phyloP scores from a whole-genome alignment of 2,113 vertebrate genomes.

The Solea solea region DNA sequence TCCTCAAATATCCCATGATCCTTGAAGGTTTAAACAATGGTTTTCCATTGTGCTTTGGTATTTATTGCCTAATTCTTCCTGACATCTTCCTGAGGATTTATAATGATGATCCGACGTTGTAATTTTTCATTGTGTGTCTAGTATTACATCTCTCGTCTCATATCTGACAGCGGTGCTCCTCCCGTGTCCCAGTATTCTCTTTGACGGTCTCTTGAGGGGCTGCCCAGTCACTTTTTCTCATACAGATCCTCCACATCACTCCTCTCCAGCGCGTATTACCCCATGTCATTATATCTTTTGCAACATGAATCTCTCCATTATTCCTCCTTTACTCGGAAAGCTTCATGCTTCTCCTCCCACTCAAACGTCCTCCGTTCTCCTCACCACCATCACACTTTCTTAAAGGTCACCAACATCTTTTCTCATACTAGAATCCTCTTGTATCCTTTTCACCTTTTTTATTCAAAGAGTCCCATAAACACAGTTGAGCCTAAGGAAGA shows the following conservation, averaged over 20 bases:
- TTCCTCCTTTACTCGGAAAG: constrained; percentile 48
- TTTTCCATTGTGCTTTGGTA: constrained; percentile 28
- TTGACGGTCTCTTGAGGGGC: constrained; percentile 57
- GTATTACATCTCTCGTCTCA: constrained; percentile 33
- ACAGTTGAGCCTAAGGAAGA: neutral
- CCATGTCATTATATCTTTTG: constrained; percentile 60
- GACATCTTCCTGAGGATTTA: constrained; percentile 44
- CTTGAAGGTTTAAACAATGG: constrained; percentile 23
- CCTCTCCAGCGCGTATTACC: constrained; percentile 44
- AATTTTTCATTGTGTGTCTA: constrained; percentile 34
- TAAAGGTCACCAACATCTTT: neutral
- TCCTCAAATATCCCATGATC: constrained; percentile 43
- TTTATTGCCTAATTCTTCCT: constrained; percentile 19
- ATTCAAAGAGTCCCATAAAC: constrained; percentile 2
- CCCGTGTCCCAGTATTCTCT: constrained; percentile 54
- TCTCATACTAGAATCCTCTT: neutral
- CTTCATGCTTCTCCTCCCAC: constrained; percentile 36
- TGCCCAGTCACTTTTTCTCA: constrained; percentile 42
- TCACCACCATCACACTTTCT: neutral
- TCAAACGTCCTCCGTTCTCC: constrained; percentile 27
- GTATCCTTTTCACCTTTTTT: neutral
- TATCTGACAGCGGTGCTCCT: constrained; percentile 49
- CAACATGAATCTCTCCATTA: constrained; percentile 42
- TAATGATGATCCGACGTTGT: constrained; percentile 51
- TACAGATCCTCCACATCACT: constrained; percentile 41